Evolutionary conservation across 1,140 invertebrate genomes (phyloP).

Genomic region (Adoxophyes honmai): DNA sequence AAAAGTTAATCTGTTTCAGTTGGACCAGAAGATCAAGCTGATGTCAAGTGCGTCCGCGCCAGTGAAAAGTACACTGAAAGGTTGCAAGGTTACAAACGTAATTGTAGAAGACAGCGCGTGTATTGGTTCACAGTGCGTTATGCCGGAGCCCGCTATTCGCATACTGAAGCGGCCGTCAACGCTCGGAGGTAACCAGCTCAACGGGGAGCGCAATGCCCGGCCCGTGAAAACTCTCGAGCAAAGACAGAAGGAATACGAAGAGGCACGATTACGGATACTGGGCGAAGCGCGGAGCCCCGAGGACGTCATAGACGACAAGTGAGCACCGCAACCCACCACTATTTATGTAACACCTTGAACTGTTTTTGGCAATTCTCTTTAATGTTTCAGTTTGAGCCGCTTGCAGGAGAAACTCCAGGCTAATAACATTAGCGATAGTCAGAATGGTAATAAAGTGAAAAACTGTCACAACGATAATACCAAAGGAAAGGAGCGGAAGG

Average conservation of each 20-base stretch:
- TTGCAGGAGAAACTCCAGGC: slow-evolving; percentile 68
- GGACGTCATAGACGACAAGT: slow-evolving; percentile 81
- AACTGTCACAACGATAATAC: slow-evolving; percentile 48
- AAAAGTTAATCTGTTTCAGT: slow-evolving; percentile 54
- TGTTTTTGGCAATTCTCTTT: slow-evolving; percentile 5
- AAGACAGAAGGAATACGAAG: slow-evolving; percentile 92
- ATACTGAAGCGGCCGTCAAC: slow-evolving; percentile 86
- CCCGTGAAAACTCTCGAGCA: slow-evolving; percentile 91
- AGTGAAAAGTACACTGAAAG: slow-evolving; percentile 52
- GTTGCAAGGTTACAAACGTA: slow-evolving; percentile 66
- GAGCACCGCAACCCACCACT: slow-evolving; percentile 48
- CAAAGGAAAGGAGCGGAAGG: slow-evolving; percentile 62
- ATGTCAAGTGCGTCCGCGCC: slow-evolving; percentile 61
- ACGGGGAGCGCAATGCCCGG: slow-evolving; percentile 80
- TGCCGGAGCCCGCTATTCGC: slow-evolving; percentile 86
- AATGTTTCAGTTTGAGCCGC: slow-evolving; percentile 53
- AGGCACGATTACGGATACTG: slow-evolving; percentile 89
- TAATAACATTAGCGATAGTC: slow-evolving; percentile 60
- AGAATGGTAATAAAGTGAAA: slow-evolving; percentile 37
- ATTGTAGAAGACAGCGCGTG: slow-evolving; percentile 70
- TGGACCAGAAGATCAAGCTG: slow-evolving; percentile 68
- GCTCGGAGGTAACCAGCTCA: slow-evolving; percentile 58
- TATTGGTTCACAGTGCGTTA: slow-evolving; percentile 73
- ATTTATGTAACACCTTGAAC: slow-evolving; percentile 32
- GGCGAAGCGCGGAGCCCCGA: slow-evolving; percentile 88